Percentiles rank a stretch among this genome's conserved stretches.
Evolutionary conservation across 2,888 invertebrate genomes (phyloP).

Genomic region (Agonum fuliginosum): DNA sequence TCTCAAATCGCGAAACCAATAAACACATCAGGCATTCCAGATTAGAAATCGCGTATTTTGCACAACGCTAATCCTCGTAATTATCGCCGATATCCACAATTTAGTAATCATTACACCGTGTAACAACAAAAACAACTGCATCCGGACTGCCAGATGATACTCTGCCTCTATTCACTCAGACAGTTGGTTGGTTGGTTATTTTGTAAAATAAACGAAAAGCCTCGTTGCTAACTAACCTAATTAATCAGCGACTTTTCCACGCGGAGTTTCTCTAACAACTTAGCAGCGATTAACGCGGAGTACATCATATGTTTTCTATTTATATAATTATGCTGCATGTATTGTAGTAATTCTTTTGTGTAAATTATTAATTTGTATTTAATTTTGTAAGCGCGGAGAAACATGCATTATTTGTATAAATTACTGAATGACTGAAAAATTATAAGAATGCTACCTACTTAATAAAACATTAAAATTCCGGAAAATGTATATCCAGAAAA

Average conservation of each 20-base stretch:
- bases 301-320: constrained; percentile 7
- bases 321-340: not conserved
- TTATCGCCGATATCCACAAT: constrained; percentile 28
- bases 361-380: too few relatives aligned
- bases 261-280: constrained; percentile 2
- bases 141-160: constrained; percentile 23
- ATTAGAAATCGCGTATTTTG: constrained; percentile 37
- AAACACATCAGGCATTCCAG: not conserved
- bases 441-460: too few relatives aligned
- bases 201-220: constrained; percentile 35
- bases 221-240: not conserved
- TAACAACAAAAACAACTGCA: constrained; percentile 26
- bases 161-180: not conserved
- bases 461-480: too few relatives aligned
- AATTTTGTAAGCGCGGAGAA: too few relatives aligned
- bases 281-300: not conserved
- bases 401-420: too few relatives aligned
- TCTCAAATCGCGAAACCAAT: constrained; percentile 7
- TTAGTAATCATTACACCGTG: constrained; percentile 38
- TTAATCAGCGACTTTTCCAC: constrained; percentile 14
- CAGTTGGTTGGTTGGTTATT: not conserved
- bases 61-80: constrained; percentile 6
- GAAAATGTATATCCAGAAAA: too few relatives aligned
- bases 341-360: too few relatives aligned
- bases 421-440: too few relatives aligned